phyloP scores from a whole-genome alignment of 2,113 vertebrate genomes.

The Clarias gariepinus region DNA sequence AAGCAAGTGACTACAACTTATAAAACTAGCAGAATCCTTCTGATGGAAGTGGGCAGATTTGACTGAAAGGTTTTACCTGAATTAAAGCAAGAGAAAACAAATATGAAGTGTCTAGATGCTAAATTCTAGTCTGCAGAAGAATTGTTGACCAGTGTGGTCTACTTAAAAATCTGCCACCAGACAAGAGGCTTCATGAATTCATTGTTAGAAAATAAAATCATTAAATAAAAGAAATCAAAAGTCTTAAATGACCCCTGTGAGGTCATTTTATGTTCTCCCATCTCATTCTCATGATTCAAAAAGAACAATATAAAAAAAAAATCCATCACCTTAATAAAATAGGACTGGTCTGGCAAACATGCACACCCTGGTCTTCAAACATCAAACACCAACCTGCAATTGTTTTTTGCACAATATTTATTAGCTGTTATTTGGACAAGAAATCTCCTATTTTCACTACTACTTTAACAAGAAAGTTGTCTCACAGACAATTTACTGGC shows the following conservation, averaged over 20 bases:
- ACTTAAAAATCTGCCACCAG: not conserved
- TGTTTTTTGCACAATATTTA: too few species aligned
- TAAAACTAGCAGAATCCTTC: not conserved
- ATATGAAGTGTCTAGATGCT: not conserved
- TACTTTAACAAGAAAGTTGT: too few species aligned
- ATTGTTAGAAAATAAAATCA: constrained; percentile 4
- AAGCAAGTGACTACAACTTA: not conserved
- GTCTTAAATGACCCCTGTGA: not conserved
- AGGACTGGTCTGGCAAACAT: too few species aligned
- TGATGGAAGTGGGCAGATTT: not conserved
- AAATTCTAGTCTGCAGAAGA: not conserved
- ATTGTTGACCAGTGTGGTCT: not conserved
- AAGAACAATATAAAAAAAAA: not conserved
- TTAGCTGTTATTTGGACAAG: too few species aligned
- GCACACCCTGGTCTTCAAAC: too few species aligned
- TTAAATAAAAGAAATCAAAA: not conserved
- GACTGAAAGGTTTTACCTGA: not conserved
- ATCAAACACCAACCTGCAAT: too few species aligned
- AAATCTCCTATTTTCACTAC: too few species aligned
- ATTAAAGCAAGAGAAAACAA: not conserved
- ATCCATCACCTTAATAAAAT: too few species aligned
- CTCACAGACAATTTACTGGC: too few species aligned
- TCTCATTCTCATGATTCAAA: constrained; percentile 1
- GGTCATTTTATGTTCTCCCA: constrained; percentile 4
- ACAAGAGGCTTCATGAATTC: not conserved